phyloP scores from a whole-genome alignment of 2,113 vertebrate species.

The Centropristis striata region DNA sequence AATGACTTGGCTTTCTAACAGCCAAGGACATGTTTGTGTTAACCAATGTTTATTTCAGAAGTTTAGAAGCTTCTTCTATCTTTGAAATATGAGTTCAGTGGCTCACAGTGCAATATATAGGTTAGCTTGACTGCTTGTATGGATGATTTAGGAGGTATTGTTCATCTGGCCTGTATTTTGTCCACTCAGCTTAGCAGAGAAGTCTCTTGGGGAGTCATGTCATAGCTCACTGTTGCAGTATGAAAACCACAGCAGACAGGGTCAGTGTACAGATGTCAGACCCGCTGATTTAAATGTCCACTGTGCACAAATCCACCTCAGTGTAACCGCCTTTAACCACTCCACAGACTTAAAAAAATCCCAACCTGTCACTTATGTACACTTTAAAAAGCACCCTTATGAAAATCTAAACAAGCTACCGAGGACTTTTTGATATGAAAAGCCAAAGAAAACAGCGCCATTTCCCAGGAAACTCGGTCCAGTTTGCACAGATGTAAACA shows the following conservation, averaged over 20 bases:
- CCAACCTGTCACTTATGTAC: constrained; percentile 20
- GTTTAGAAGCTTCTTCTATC: neutral
- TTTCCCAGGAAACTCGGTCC: constrained; percentile 46
- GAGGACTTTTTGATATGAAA: constrained; percentile 44
- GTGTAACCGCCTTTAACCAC: neutral
- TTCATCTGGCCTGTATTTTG: constrained; percentile 57
- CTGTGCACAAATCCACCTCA: neutral
- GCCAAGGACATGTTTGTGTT: neutral
- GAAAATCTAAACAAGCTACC: constrained; percentile 54
- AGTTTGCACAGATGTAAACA: constrained; percentile 59
- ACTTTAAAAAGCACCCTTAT: constrained; percentile 40
- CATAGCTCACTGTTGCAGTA: constrained; percentile 47
- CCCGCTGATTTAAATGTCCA: constrained; percentile 36
- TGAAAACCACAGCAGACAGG: constrained; percentile 58
- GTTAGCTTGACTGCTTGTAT: constrained; percentile 29
- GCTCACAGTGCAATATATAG: constrained; percentile 24
- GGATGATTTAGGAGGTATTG: constrained; percentile 31
- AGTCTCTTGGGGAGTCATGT: constrained; percentile 50
- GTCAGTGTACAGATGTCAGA: constrained; percentile 37
- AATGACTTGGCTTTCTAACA: neutral
- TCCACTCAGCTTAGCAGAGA: constrained; percentile 56
- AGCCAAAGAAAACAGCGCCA: constrained; percentile 38
- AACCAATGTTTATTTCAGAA: neutral
- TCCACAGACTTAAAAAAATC: constrained; percentile 4
- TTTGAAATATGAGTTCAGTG: constrained; percentile 24